Conservation (phyloP, 2,888 invertebrate genomes). For the Agrotis ipsilon region DNA sequence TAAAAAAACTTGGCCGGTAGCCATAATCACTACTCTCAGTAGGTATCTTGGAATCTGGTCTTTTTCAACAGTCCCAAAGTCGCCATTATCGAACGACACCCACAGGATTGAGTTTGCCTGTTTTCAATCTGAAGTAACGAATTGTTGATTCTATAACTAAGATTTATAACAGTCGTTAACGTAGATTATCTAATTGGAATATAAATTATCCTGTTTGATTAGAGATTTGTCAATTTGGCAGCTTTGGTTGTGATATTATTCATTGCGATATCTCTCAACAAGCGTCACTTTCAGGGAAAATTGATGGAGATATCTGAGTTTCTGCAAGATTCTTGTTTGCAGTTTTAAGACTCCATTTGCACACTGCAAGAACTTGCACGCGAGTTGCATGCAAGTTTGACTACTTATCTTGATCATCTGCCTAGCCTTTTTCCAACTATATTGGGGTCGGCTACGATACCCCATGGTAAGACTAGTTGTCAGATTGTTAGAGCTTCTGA, state of each 20-base stretch:
- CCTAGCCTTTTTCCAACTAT: too few species aligned
- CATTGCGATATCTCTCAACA: not conserved
- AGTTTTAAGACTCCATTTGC: too few species aligned
- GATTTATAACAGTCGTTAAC: slow-evolving; percentile 17
- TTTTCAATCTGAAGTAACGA: slow-evolving; percentile 28
- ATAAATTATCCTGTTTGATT: slow-evolving; percentile 12
- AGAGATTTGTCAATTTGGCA: slow-evolving; percentile 9
- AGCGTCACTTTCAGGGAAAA: too few species aligned
- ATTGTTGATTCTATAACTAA: slow-evolving; percentile 25
- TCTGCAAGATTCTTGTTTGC: not conserved
- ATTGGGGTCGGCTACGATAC: too few species aligned
- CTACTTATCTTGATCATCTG: too few species aligned
- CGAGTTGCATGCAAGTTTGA: too few species aligned
- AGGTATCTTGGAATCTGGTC: slow-evolving; percentile 19
- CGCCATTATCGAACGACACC: slow-evolving; percentile 8
- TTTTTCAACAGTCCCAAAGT: slow-evolving; percentile 8
- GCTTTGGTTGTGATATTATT: slow-evolving; percentile 16
- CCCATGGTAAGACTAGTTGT: too few species aligned
- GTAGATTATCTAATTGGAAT: slow-evolving; percentile 10
- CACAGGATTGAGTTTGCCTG: slow-evolving; percentile 1
- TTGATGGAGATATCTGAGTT: not conserved
- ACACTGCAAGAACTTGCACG: too few species aligned
- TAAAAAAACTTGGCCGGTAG: slow-evolving; percentile 38
- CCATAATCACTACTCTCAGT: slow-evolving; percentile 37
- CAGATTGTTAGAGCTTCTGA: too few species aligned